Evolutionary conservation across 53 echinoderm and acorn worm species (phyloP), one percentile per base, ranked within the genome.

Genomic region (Mesocentrotus franciscanus): DNA sequence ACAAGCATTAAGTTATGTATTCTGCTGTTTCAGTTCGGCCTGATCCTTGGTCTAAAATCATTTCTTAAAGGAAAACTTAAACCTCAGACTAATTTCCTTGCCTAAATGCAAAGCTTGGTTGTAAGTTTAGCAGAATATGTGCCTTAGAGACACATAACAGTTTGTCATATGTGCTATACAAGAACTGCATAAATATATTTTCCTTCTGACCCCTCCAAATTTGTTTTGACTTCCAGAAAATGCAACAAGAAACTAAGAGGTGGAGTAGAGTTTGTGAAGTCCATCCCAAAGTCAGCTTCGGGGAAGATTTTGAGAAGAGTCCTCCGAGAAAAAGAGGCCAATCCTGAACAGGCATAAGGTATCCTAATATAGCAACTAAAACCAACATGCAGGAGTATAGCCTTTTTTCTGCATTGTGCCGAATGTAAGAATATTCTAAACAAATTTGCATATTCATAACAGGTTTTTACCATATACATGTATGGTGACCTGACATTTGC

Each of bases 261-360:
- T 24, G 97, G 97, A 26, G 95, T 97, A 15, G 96, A 96, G 26
- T 97, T 97, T 57, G n/a, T 97, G 59, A 70, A 72, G 32, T 78
- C 91, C 72, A 97, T 97, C 36, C 97, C 97, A 20, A 97, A 96
- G 89, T 95, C 95, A 27, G 85, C 97, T 0, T 96, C 95, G 27
- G 97, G 97, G 4, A 97, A 97, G 91, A 97, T 96, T 12, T 68
- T 97, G 56, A 71, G 96, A 85, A 56, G 95, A 12, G 92, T 95
- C 9, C 64, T 97, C 61, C 95, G 93, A 91, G 93, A 90, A 9
- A 20, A 26, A 22, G 11, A 18, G 22, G 15, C 85, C 8, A 18
- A 35, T 18, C n/a, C 56, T 55, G 49, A 85, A 6, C 85, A 85
- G 49, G 49, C 56, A 9, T 85, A 56, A 56, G 49, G 55, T 22